A percentile compares a stretch with the other conserved stretches of the same genome.
These are phyloP conservation scores for Dolichoris vasculosae DNA, from an alignment of 1,140 invertebrate species.

Conservation along the genomic window DNA sequence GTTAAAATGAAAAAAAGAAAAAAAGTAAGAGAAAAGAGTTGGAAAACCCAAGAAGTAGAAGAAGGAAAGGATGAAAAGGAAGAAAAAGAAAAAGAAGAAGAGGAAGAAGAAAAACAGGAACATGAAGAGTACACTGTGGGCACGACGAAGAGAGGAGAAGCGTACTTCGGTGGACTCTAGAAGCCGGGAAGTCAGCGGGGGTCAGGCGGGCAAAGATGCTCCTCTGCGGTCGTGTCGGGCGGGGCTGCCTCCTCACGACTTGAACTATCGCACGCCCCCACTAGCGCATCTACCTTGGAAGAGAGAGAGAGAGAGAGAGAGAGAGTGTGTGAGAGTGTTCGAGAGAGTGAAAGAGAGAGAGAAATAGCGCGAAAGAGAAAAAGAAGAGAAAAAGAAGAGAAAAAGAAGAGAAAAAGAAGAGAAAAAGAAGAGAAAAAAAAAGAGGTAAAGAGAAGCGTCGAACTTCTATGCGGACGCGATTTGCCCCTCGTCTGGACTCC, in stretches of 20 bases:
- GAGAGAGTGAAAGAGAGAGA: constrained; percentile 44
- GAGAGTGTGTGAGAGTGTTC: neutral
- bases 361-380: neutral
- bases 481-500: neutral
- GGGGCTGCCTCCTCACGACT: constrained; percentile 75
- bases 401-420: constrained; percentile 38
- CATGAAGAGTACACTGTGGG: neutral
- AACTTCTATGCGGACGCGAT: constrained; percentile 5
- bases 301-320: neutral
- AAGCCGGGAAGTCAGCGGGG: constrained; percentile 45
- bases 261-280: constrained; percentile 76
- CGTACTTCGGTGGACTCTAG: constrained; percentile 43
- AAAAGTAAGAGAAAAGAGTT: neutral
- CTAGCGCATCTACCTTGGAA: constrained; percentile 71
- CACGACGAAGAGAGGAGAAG: constrained; percentile 39
- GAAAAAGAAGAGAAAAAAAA: neutral
- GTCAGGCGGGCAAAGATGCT: constrained; percentile 53
- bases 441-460: constrained; percentile 12
- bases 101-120: neutral
- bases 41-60: neutral
- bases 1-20: no score
- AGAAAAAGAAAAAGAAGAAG: constrained; percentile 37
- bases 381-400: no score
- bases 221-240: constrained; percentile 71
- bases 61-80: neutral